Evolutionary conservation across 1,140 invertebrate species (phyloP), one percentile per base, ranked within the genome.

Genomic region (Achroia grisella): DNA sequence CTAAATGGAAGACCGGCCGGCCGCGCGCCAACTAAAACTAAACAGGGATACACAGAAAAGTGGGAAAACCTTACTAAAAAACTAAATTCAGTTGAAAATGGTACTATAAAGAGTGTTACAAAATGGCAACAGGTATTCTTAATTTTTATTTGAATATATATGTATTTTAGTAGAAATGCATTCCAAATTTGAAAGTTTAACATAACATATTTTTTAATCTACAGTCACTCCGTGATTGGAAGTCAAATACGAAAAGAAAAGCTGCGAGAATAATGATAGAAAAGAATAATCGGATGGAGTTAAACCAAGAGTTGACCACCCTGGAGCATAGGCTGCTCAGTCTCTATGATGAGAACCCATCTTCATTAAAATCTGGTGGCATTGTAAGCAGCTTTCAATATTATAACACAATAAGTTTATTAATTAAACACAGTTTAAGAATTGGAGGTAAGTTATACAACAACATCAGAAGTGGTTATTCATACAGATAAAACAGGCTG

Each of bases 61-160:
- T 43, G 41, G 41, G 41, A 43, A 17, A n/a, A 9, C 9, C 14
- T 43, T 10, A 14, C 41, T 6, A 15, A 27, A 8, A 43, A 33
- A 33, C 9, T 43, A 17, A 43, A 43, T 10, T 27, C 30, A 4
- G 10, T 43, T 14, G 39, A 41, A 14, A 33, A 30, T 23, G 41
- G 41, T 1, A 13, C 15, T 9, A 4, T 33, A 2, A 43, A 33
- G 33, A 23, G 6, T 33, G 13, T 34, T 4, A 11, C 41, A 4
- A 43, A 34, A n/a, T 43, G 41, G 41, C 41, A 43, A 33, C 41
- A 43, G 41, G 41, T 43, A 17, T 10, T 9, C 10, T 33, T 1
- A 33, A 9, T 41, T 17, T 41, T n/a, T 41, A 30, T 23, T 27
- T 27, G 37, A 23, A 23, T 23, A 3, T 23, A 3, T 23, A 6